Percentiles rank a stretch among this genome's conserved stretches.
These are phyloP conservation scores for Troilus luridus DNA, from an alignment of 2,888 invertebrate species.

Conservation along the genomic window DNA sequence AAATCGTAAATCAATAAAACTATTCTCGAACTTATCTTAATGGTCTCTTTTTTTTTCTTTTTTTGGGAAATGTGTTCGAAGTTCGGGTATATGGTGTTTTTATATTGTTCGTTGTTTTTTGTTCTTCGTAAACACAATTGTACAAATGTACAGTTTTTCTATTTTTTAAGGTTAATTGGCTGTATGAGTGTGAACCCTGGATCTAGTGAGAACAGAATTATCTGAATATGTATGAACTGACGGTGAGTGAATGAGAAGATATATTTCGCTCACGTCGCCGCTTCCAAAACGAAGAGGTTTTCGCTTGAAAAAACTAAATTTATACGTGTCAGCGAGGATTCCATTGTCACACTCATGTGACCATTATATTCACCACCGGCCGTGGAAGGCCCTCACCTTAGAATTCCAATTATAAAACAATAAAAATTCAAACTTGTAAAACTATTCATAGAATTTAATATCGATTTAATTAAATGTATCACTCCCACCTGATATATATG, in stretches of 20 bases:
- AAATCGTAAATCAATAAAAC: slow-evolving; percentile 41
- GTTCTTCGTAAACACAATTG: neutral
- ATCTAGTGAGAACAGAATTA: slow-evolving; percentile 37
- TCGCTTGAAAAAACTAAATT: slow-evolving; percentile 26
- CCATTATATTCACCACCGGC: slow-evolving; percentile 6
- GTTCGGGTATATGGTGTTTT: neutral
- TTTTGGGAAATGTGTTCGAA: neutral
- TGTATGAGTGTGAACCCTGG: neutral
- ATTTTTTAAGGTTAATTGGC: neutral
- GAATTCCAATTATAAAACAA: neutral
- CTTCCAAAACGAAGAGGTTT: slow-evolving; percentile 38
- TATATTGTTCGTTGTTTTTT: neutral
- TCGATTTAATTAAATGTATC: too few species aligned
- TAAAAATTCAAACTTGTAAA: neutral
- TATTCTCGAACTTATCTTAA: slow-evolving; percentile 44
- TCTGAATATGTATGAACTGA: slow-evolving; percentile 31
- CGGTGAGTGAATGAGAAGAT: neutral
- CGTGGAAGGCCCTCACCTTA: neutral
- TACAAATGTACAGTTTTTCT: neutral
- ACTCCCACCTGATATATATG: too few species aligned
- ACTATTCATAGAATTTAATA: too few species aligned
- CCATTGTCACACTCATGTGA: slow-evolving; percentile 28
- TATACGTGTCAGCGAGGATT: neutral
- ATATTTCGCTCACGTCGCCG: slow-evolving; percentile 44
- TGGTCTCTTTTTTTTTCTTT: neutral